A percentile compares a stretch with the other conserved stretches of the same genome.
Evolutionary conservation across 2,888 invertebrate genomes (phyloP).

Genomic region (Tiliacea citrago): DNA sequence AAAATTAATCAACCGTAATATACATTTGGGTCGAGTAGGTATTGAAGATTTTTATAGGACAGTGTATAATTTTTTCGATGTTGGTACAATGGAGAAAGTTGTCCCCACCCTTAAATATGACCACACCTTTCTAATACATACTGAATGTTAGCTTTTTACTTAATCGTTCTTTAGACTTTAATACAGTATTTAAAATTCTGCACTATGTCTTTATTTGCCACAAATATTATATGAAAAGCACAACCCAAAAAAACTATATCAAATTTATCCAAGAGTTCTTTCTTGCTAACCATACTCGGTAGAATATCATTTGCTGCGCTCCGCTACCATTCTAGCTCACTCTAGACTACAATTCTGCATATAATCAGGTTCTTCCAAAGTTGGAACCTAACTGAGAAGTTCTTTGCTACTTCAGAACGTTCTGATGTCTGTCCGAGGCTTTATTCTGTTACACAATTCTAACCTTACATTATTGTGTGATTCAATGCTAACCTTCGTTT

Average conservation of each 20-base stretch:
- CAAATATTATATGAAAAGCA: no score
- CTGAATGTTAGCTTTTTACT: no score
- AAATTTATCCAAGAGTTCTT: background rate
- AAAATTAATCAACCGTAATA: no score
- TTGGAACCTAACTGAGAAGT: constrained; percentile 25
- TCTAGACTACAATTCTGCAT: constrained; percentile 40
- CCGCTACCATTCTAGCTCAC: constrained; percentile 11
- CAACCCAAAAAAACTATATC: background rate
- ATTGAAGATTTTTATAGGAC: no score
- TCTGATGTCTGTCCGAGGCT: constrained; percentile 16
- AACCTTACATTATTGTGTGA: constrained; percentile 29
- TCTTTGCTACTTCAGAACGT: constrained; percentile 28
- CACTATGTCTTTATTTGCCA: no score
- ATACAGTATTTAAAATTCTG: no score
- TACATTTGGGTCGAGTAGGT: no score
- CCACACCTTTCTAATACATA: no score
- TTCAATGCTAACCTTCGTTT: constrained; percentile 46
- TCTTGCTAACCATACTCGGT: constrained; percentile 31
- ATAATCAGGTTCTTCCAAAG: constrained; percentile 48
- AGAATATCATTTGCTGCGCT: constrained; percentile 48
- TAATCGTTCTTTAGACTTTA: no score
- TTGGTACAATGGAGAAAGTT: no score
- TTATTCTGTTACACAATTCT: constrained; percentile 35
- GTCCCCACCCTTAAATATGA: no score
- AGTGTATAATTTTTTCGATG: no score